Conservation (phyloP, 2,888 invertebrate genomes). For the Trichacis sp. region DNA sequence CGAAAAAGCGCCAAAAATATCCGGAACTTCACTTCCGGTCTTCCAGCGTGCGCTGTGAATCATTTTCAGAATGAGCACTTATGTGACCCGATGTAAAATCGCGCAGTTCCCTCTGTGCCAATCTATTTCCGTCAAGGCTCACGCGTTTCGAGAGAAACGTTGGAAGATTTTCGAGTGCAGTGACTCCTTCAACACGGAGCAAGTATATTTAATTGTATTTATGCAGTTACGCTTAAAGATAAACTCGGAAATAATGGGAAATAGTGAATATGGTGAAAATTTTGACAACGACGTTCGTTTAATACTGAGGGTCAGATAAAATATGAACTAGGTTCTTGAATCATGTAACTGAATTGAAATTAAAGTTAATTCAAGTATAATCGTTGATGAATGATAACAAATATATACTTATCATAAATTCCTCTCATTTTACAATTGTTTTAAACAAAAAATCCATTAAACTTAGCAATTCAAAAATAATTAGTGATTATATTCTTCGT, state of each 20-base stretch:
- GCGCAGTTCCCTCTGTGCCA: conserved; percentile 34
- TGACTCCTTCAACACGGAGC: conserved; percentile 4
- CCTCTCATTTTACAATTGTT: too few relatives aligned
- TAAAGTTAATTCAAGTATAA: too few relatives aligned
- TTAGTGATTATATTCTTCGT: too few relatives aligned
- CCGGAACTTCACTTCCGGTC: conserved; percentile 43
- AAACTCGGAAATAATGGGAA: background rate
- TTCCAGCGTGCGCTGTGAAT: conserved; percentile 37
- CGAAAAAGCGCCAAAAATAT: conserved; percentile 19
- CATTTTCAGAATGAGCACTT: conserved; percentile 39
- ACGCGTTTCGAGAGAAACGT: conserved; percentile 29
- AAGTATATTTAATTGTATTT: background rate
- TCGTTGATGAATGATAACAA: too few relatives aligned
- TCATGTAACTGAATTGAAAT: too few relatives aligned
- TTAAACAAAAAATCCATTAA: too few relatives aligned
- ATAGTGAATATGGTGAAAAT: too few relatives aligned
- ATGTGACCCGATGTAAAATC: conserved; percentile 38
- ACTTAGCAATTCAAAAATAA: too few relatives aligned
- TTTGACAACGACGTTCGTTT: too few relatives aligned
- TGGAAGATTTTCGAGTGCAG: conserved; percentile 11
- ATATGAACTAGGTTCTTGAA: too few relatives aligned
- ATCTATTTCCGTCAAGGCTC: conserved; percentile 34
- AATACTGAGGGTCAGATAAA: too few relatives aligned
- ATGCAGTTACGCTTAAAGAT: conserved; percentile 4
- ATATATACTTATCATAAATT: too few relatives aligned